Evolutionary conservation across 2,113 vertebrate species (phyloP).

Genomic region (Leuciscus idus): DNA sequence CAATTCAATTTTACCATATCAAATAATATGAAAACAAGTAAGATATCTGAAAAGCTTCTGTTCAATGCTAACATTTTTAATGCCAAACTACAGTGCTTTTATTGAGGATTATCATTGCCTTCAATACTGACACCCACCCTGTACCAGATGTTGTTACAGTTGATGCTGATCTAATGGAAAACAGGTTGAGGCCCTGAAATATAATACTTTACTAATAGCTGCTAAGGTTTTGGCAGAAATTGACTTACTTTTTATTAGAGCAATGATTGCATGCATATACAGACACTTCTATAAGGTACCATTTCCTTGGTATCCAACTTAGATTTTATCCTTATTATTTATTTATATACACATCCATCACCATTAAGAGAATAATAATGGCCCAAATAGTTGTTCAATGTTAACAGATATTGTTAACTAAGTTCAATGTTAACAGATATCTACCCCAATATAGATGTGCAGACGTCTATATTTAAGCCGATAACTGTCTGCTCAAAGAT

Average conservation of each 20-base stretch:
- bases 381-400: neutral
- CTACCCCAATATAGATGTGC: neutral
- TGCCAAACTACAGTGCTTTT: neutral
- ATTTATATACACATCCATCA: neutral
- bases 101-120: neutral
- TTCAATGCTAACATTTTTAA: neutral
- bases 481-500: neutral
- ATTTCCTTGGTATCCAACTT: constrained; percentile 8
- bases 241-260: constrained; percentile 2
- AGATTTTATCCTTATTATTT: neutral
- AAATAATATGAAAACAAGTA: neutral
- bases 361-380: neutral
- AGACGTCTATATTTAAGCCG: neutral
- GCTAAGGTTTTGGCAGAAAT: neutral
- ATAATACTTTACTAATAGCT: constrained; percentile 11
- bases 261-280: neutral
- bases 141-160: constrained; percentile 10
- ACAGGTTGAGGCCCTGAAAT: constrained; percentile 18
- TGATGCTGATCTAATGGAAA: constrained; percentile 18
- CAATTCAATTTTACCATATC: neutral
- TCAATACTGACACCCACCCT: constrained; percentile 8
- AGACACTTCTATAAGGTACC: neutral
- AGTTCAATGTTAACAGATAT: neutral
- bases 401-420: neutral
- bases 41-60: constrained; percentile 18